phyloP scores from a whole-genome alignment of 2,888 invertebrate species.

The Drosophila paracracens region DNA sequence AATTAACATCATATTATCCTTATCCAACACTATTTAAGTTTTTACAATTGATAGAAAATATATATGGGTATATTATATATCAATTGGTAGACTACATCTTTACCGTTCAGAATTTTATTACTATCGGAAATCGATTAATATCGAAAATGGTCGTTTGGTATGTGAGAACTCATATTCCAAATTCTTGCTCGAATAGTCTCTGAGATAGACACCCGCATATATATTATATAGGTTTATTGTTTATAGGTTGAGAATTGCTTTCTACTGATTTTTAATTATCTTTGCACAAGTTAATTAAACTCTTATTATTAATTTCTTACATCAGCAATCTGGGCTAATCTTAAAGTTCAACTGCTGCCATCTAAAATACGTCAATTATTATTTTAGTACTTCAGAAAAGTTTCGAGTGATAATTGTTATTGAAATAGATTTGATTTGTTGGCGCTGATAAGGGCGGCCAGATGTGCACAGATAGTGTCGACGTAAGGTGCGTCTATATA shows the following conservation, averaged over 20 bases:
- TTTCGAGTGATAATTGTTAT: neutral
- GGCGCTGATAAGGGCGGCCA: constrained; percentile 25
- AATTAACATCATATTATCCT: too few species aligned
- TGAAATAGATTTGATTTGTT: constrained; percentile 25
- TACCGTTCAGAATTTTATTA: accelerated
- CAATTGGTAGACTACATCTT: neutral
- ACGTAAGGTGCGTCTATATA: constrained; percentile 4
- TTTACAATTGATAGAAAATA: neutral
- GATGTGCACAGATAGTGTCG: constrained; percentile 32
- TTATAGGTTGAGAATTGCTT: neutral
- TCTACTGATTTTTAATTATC: neutral
- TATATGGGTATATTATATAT: too few species aligned
- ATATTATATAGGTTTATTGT: too few species aligned
- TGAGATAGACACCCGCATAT: too few species aligned
- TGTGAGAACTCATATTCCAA: neutral
- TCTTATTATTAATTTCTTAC: neutral
- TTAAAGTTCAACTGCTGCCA: neutral
- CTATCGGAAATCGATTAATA: neutral
- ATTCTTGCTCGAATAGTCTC: neutral
- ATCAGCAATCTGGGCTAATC: neutral
- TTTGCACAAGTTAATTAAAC: neutral
- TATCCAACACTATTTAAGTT: neutral
- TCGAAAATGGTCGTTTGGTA: neutral
- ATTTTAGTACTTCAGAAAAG: neutral
- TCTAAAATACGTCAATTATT: neutral